Conservation (phyloP, 2,797 vertebrate genomes). For the Sebastes flavidus region DNA sequence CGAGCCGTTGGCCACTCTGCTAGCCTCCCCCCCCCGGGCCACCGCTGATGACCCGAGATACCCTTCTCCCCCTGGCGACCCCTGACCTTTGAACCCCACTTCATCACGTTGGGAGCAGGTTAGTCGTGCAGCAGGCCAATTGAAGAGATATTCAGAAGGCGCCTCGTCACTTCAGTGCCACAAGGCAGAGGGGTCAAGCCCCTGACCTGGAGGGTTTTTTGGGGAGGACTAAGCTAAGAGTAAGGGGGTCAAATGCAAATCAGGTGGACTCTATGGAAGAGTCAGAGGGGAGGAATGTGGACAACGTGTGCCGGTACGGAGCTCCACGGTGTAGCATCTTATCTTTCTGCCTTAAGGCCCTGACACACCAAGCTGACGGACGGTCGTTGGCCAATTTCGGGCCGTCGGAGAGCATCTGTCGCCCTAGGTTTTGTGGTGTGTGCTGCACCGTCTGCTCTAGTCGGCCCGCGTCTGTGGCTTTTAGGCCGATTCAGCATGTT, state of each 20-base stretch:
- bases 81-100: slow-evolving; percentile 69
- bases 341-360: background rate
- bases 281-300: slow-evolving; percentile 50
- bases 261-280: slow-evolving; percentile 28
- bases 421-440: no score
- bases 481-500: fast-evolving
- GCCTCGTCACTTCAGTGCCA: slow-evolving; percentile 50
- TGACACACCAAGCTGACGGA: no score
- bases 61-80: slow-evolving; percentile 62
- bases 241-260: slow-evolving; percentile 65
- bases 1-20: slow-evolving; percentile 39
- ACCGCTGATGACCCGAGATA: slow-evolving; percentile 77
- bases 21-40: slow-evolving; percentile 41
- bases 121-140: slow-evolving; percentile 53
- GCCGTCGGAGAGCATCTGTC: no score
- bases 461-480: fast-evolving
- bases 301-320: slow-evolving; percentile 32
- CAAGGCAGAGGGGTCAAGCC: slow-evolving; percentile 51
- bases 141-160: slow-evolving; percentile 54
- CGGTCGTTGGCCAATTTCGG: no score
- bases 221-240: slow-evolving; percentile 31
- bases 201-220: slow-evolving; percentile 50
- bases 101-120: slow-evolving; percentile 66
- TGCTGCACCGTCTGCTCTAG: no score
- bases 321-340: slow-evolving; percentile 18